phyloP scores from a whole-genome alignment of 2,797 vertebrate species.

The Hypotaenidia philippensis region DNA sequence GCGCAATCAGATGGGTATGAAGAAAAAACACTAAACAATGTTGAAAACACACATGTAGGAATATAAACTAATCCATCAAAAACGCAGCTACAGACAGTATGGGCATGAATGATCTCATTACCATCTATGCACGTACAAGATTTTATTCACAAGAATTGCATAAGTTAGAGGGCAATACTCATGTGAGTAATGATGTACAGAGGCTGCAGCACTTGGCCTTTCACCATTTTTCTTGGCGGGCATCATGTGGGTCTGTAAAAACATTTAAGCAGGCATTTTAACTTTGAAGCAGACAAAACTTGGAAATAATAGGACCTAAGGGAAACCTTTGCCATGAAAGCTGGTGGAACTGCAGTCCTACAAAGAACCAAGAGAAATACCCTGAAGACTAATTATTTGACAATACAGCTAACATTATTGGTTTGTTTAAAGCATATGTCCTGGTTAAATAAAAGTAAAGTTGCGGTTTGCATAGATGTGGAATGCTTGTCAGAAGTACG shows the following conservation, averaged over 20 bases:
- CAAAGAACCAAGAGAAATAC: conserved; percentile 35
- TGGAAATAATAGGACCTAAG: conserved; percentile 67
- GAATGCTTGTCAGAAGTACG: not conserved
- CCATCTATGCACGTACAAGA: not conserved
- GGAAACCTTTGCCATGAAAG: conserved; percentile 59
- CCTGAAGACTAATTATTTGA: conserved; percentile 73
- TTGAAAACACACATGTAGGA: not conserved
- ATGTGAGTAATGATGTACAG: not conserved
- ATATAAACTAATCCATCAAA: not conserved
- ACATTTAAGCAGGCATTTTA: conserved; percentile 41
- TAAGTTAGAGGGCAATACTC: not conserved
- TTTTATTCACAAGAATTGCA: not conserved
- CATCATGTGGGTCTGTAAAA: not conserved
- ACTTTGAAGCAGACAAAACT: conserved; percentile 17
- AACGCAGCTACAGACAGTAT: not conserved
- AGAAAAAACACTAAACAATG: not conserved
- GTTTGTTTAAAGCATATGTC: conserved; percentile 4
- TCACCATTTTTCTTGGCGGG: not conserved
- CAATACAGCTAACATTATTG: conserved; percentile 36
- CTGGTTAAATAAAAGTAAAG: not conserved
- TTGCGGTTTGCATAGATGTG: not conserved
- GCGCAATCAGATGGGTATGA: not conserved
- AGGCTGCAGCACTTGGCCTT: not conserved
- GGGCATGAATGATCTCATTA: not conserved
- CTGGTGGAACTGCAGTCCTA: conserved; percentile 27